phyloP scores from a whole-genome alignment of 2,113 vertebrate genomes.

The Todiramphus chloris region DNA sequence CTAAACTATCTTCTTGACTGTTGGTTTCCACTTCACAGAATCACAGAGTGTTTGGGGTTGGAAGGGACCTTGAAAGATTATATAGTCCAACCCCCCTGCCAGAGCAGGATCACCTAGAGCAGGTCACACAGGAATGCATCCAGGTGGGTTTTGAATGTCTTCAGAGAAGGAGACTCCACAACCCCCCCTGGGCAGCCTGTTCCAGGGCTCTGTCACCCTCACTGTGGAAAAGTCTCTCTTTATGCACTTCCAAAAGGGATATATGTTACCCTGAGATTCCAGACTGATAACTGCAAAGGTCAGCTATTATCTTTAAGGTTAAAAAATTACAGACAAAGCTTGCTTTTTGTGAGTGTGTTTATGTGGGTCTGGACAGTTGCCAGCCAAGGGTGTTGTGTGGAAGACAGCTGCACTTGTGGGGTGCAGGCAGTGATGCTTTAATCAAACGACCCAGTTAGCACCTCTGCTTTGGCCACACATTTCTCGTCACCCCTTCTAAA shows the following conservation, averaged over 20 bases:
- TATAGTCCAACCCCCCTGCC: too few species aligned
- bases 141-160: too few species aligned
- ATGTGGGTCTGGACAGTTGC: neutral
- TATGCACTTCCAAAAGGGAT: too few species aligned
- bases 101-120: too few species aligned
- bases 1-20: neutral
- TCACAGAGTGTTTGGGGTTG: too few species aligned
- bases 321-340: fast-evolving
- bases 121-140: too few species aligned
- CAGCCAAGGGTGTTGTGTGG: neutral
- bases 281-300: neutral
- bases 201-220: too few species aligned
- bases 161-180: too few species aligned
- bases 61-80: too few species aligned
- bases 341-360: neutral
- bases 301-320: neutral
- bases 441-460: neutral
- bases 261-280: neutral
- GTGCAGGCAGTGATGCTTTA: neutral
- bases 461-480: neutral
- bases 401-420: fast-evolving
- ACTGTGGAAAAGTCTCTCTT: too few species aligned
- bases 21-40: neutral
- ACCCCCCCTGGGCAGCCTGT: too few species aligned
- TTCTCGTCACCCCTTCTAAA: neutral